A percentile compares a stretch with the other conserved stretches of the same genome.
Evolutionary conservation across 2,113 vertebrate genomes (phyloP).

Genomic region (Carlito syrichta): DNA sequence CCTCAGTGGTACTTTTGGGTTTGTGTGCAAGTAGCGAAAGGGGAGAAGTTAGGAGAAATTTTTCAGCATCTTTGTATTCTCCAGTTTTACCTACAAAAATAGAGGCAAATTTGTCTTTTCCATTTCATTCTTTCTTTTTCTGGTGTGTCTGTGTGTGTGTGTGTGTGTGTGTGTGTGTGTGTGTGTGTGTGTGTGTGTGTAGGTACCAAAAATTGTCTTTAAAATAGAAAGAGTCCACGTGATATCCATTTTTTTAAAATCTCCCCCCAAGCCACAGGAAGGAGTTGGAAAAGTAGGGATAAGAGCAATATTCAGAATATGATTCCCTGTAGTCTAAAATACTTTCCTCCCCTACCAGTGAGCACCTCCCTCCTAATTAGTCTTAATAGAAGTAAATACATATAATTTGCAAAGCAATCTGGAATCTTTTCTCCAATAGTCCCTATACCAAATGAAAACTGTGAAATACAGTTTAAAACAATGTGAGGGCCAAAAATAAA

Average conservation of each 20-base stretch:
- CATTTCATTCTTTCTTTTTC: slow-evolving; percentile 11
- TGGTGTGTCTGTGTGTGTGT: not conserved
- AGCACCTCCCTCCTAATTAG: not conserved
- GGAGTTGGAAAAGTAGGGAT: not conserved
- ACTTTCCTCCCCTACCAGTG: not conserved
- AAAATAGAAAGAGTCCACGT: slow-evolving; percentile 49
- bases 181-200: not conserved
- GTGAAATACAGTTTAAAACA: slow-evolving; percentile 38
- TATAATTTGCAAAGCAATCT: slow-evolving; percentile 58
- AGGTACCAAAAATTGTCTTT: slow-evolving; percentile 48
- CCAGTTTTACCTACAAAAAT: not conserved
- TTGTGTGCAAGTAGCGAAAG: not conserved
- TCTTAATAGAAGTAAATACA: slow-evolving; percentile 64
- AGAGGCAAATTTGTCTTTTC: not conserved
- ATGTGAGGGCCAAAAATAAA: slow-evolving; percentile 33
- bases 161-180: not conserved
- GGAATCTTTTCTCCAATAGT: slow-evolving; percentile 38
- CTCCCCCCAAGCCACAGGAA: not conserved
- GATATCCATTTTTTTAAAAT: slow-evolving; percentile 11
- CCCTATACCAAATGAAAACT: slow-evolving; percentile 23
- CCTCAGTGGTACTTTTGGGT: not conserved
- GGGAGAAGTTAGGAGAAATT: not conserved
- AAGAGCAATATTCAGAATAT: slow-evolving; percentile 13
- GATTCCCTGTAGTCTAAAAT: not conserved
- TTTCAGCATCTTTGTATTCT: not conserved